Evolutionary conservation across 2,113 vertebrate genomes (phyloP), one percentile per base, ranked within the genome.

Genomic region (Beaufortia kweichowensis): DNA sequence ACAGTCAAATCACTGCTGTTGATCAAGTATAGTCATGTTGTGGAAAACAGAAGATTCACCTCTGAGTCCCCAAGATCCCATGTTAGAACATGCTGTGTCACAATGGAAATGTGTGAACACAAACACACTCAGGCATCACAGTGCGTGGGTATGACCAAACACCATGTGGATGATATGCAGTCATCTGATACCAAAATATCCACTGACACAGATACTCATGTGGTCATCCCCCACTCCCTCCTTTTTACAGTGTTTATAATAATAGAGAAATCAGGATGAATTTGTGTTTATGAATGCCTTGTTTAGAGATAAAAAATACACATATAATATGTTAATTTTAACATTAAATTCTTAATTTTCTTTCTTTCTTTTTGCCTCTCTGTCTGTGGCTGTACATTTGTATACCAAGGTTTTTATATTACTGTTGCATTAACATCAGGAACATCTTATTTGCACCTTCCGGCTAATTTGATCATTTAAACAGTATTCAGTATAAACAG

Each of bases 151-250:
- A 48, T 74, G 70, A 74, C 55, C 70, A 74, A 26, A 56, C 50
- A 70, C 55, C 75, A 67, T 56, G 60, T 39, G 76, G 57, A 43
- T 69, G 21, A 69, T 50, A 48, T 72, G 48, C 57, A 73, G 68
- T 79, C 77, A 79, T 79, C 46, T 56, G 68, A 73, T 43, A 57
- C 77, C 48, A 72, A 79, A 79, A 79, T 73, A 79, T 79, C 60
- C 68, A 43, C 68, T 57, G 48, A 79, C 77, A 78, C 43, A 57
- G 53, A 65, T 48, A 31, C 48, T 31, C 41, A 21, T 68, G 53
- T 77, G 64, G 35, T 74, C 70, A 73, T 61, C 69, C 31, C 69
- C 23, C 53, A 11, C 21, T 1, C 0, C 8, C 24, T 14, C 28
- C 14, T 29, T 73, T 29, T 53, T 21, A 56, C 4, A 28, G 14